phyloP scores from a whole-genome alignment of 2,888 invertebrate species.

The Heterodera filipjevi region DNA sequence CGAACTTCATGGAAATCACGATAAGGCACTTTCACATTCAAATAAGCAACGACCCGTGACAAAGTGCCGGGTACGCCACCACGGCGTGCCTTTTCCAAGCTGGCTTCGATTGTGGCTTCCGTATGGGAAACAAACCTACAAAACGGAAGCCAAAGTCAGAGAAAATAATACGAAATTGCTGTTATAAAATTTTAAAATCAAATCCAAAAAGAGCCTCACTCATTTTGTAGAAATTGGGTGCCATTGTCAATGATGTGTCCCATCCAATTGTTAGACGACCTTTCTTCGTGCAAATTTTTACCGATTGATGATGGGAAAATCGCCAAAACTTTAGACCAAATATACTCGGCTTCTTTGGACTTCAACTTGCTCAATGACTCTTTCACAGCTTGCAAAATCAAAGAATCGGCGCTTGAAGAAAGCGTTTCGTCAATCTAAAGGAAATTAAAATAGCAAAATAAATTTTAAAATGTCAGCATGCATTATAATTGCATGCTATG shows the following conservation, averaged over 20 bases:
- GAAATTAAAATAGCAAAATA: neutral
- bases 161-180: neutral
- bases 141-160: slow-evolving; percentile 15
- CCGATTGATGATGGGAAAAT: slow-evolving; percentile 29
- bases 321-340: slow-evolving; percentile 44
- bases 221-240: slow-evolving; percentile 50
- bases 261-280: slow-evolving; percentile 43
- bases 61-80: slow-evolving; percentile 61
- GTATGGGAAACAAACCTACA: slow-evolving; percentile 51
- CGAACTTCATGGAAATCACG: slow-evolving; percentile 21
- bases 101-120: slow-evolving; percentile 54
- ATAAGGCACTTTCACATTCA: slow-evolving; percentile 49
- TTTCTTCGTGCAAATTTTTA: slow-evolving; percentile 16
- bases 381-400: slow-evolving; percentile 24
- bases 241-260: slow-evolving; percentile 44
- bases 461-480: neutral
- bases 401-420: neutral
- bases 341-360: slow-evolving; percentile 35
- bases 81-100: slow-evolving; percentile 52
- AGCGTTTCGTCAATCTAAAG: slow-evolving; percentile 17
- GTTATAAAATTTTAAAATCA: too few species aligned
- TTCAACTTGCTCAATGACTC: slow-evolving; percentile 40
- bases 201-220: too few species aligned
- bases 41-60: slow-evolving; percentile 56
- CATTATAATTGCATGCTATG: neutral